A percentile compares a stretch with the other conserved stretches of the same genome.
Conservation (phyloP, 2,888 invertebrate genomes). For the Protophormia terraenovae region DNA sequence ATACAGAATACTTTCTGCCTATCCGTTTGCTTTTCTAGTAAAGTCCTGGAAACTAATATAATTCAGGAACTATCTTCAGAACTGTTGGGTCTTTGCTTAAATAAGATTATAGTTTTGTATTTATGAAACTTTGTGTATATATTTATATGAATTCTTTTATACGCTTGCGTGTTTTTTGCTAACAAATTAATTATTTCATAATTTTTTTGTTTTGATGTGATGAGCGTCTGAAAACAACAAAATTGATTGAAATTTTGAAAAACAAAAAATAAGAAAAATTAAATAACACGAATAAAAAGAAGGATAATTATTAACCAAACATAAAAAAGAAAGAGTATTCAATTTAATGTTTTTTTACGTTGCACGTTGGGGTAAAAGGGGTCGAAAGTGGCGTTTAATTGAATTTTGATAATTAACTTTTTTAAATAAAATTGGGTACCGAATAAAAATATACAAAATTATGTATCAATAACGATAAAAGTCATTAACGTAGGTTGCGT, state of each 20-base stretch:
- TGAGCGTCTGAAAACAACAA: conserved; percentile 67
- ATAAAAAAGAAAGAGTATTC: neutral
- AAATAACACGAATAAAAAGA: neutral
- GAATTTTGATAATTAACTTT: too few relatives aligned
- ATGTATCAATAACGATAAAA: too few relatives aligned
- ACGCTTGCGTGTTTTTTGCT: conserved; percentile 77
- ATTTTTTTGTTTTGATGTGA: conserved; percentile 79
- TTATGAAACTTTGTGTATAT: neutral
- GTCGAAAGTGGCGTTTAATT: too few relatives aligned
- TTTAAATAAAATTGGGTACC: too few relatives aligned
- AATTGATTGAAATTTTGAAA: conserved; percentile 13
- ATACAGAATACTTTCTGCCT: too few relatives aligned
- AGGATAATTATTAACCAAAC: neutral
- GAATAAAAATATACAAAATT: too few relatives aligned
- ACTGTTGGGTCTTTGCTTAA: too few relatives aligned
- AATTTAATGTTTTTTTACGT: neutral
- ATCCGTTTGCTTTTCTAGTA: too few relatives aligned
- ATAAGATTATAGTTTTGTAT: neutral
- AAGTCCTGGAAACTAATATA: too few relatives aligned
- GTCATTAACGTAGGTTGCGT: too few relatives aligned
- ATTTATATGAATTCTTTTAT: conserved; percentile 37
- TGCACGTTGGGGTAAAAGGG: too few relatives aligned
- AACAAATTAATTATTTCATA: conserved; percentile 79
- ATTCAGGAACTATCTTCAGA: too few relatives aligned
- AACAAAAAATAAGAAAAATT: neutral